phyloP scores from a whole-genome alignment of 2,113 vertebrate species.

The Clarias macrocephalus region DNA sequence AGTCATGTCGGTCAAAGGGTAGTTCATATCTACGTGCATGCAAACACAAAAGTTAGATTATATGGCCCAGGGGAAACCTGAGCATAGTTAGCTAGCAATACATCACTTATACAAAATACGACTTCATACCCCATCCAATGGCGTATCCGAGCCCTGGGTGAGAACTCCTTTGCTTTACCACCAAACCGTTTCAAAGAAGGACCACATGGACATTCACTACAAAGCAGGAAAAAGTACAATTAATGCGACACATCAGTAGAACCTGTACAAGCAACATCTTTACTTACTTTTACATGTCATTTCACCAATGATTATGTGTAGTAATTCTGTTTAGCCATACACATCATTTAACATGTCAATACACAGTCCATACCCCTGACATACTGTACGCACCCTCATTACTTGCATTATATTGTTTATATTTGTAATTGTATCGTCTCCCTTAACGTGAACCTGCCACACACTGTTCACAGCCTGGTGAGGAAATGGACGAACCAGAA shows the following conservation, averaged over 20 bases:
- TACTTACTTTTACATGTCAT: too few species aligned
- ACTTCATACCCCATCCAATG: slow-evolving; percentile 91
- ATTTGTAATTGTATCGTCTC: too few species aligned
- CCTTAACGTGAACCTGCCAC: too few species aligned
- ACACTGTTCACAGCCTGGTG: too few species aligned
- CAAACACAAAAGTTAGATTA: background rate
- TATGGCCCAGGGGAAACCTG: background rate
- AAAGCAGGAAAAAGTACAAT: slow-evolving; percentile 29
- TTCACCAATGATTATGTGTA: too few species aligned
- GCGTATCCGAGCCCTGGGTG: slow-evolving; percentile 87
- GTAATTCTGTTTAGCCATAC: too few species aligned
- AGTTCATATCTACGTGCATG: slow-evolving; percentile 82
- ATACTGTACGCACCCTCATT: too few species aligned
- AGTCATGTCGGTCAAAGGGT: slow-evolving; percentile 93
- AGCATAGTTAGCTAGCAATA: background rate
- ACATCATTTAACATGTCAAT: too few species aligned
- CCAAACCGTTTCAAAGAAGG: slow-evolving; percentile 87
- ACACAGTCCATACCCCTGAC: too few species aligned
- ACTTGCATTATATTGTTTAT: too few species aligned
- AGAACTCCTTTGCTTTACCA: slow-evolving; percentile 91
- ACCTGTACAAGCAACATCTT: background rate
- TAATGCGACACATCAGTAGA: background rate
- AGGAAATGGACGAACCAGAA: too few species aligned
- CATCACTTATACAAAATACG: background rate
- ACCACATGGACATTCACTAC: slow-evolving; percentile 92